Percentiles rank a stretch among this genome's conserved stretches.
Evolutionary conservation across 2,888 invertebrate species (phyloP).

Genomic region (Blastobasis lacticolella): DNA sequence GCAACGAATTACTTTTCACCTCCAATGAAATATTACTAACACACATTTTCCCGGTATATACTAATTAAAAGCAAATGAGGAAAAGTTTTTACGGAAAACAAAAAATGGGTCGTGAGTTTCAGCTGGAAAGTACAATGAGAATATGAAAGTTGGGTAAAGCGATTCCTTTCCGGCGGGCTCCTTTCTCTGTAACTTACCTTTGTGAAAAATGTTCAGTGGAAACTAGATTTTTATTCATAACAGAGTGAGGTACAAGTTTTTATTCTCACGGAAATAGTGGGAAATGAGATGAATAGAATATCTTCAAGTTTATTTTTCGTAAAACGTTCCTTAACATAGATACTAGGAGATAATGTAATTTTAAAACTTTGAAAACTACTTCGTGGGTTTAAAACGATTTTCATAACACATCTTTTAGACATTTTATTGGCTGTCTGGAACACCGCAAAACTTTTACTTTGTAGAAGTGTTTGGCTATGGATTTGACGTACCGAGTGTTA

Average conservation of each 20-base stretch:
- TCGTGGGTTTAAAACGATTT: no score
- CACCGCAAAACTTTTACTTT: no score
- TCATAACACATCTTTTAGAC: no score
- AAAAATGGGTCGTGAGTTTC: not conserved
- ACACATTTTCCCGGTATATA: not conserved
- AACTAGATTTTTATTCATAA: constrained; percentile 4
- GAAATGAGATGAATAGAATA: no score
- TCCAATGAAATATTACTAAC: not conserved
- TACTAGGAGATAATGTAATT: no score
- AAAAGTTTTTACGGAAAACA: not conserved
- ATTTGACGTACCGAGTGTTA: no score
- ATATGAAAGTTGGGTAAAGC: constrained; percentile 1
- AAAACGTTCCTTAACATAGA: no score
- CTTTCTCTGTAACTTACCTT: not conserved
- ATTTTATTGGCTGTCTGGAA: no score
- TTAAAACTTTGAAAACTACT: no score
- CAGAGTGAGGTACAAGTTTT: not conserved
- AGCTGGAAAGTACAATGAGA: not conserved
- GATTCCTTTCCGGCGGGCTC: not conserved
- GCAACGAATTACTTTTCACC: not conserved
- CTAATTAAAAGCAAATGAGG: not conserved
- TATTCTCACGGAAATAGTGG: no score
- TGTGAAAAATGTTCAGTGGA: constrained; percentile 1
- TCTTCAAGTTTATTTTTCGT: no score
- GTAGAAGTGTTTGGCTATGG: no score